These are phyloP conservation scores for Mnemiopsis leidyi DNA, from an alignment of 37 sponge, comb jelly and placozoan species.

Conservation along the genomic window DNA sequence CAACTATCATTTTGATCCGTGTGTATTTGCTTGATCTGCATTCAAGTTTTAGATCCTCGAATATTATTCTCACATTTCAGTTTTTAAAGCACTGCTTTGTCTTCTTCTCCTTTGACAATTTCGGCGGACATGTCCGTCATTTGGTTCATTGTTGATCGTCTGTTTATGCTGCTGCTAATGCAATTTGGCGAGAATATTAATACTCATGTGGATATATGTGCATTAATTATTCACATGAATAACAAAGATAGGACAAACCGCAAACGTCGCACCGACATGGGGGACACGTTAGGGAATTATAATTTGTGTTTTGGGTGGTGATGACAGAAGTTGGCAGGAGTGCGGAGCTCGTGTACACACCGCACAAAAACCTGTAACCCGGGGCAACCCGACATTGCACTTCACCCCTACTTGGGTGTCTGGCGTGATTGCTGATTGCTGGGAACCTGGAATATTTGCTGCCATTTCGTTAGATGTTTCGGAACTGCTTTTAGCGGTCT, in stretches of 20 bases:
- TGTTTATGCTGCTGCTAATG: too few relatives aligned
- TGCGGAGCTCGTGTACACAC: neutral
- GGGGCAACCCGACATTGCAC: neutral
- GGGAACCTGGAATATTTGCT: too few relatives aligned
- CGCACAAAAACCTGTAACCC: neutral
- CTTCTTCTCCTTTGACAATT: neutral
- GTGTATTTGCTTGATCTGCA: neutral
- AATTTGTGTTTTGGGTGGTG: neutral
- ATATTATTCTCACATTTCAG: neutral
- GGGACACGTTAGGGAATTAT: neutral
- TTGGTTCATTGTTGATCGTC: too few relatives aligned
- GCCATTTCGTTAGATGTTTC: too few relatives aligned
- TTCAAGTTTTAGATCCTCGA: neutral
- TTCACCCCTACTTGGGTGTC: neutral
- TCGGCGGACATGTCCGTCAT: too few relatives aligned
- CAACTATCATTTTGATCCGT: too few relatives aligned
- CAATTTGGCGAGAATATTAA: neutral
- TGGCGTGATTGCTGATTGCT: neutral
- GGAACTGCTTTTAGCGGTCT: neutral
- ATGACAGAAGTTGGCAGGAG: neutral
- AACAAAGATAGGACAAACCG: neutral
- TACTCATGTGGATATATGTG: neutral
- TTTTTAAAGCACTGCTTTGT: too few relatives aligned
- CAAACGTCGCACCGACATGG: too few relatives aligned
- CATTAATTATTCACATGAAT: neutral